Percentiles rank a stretch among this genome's conserved stretches.
phyloP scores from a whole-genome alignment of 2,113 vertebrate species.

The Cercopithecus mona region DNA sequence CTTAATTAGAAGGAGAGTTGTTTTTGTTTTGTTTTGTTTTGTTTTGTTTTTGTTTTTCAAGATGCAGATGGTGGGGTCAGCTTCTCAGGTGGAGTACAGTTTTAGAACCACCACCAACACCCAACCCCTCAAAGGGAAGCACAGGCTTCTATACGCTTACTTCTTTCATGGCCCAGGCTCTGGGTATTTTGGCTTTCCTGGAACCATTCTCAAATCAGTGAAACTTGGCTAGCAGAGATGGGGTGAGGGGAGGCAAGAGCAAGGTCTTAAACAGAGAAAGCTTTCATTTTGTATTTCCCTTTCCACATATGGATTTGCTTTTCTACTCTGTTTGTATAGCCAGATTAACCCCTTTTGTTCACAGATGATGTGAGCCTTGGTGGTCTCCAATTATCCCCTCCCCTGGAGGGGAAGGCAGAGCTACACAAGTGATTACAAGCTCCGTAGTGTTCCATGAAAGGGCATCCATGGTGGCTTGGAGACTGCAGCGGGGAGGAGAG shows the following conservation, averaged over 20 bases:
- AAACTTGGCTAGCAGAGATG: not conserved
- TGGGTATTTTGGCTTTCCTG: not conserved
- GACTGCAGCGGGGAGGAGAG: fast-evolving
- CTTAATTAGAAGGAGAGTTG: not conserved
- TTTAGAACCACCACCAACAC: not conserved
- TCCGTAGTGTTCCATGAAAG: not conserved
- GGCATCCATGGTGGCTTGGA: not conserved
- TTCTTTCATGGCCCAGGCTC: not conserved
- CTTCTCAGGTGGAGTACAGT: not conserved
- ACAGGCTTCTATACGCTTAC: not conserved
- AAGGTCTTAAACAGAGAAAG: slow-evolving; percentile 1
- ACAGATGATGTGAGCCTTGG: not conserved
- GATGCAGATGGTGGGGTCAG: not conserved
- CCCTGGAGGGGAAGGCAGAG: not conserved
- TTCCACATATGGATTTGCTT: slow-evolving; percentile 17
- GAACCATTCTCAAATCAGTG: not conserved
- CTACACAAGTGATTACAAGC: not conserved
- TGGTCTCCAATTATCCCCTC: not conserved
- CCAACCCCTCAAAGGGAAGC: not conserved
- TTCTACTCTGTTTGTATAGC: not conserved
- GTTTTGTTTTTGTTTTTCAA: not conserved
- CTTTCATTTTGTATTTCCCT: slow-evolving; percentile 29
- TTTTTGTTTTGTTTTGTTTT: too few species aligned
- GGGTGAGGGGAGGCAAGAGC: not conserved
- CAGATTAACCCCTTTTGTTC: slow-evolving; percentile 14